Base-by-base conservation (phyloP, 37 sponge, comb jelly and placozoan species). In the Aphrocallistes beatrix region DNA sequence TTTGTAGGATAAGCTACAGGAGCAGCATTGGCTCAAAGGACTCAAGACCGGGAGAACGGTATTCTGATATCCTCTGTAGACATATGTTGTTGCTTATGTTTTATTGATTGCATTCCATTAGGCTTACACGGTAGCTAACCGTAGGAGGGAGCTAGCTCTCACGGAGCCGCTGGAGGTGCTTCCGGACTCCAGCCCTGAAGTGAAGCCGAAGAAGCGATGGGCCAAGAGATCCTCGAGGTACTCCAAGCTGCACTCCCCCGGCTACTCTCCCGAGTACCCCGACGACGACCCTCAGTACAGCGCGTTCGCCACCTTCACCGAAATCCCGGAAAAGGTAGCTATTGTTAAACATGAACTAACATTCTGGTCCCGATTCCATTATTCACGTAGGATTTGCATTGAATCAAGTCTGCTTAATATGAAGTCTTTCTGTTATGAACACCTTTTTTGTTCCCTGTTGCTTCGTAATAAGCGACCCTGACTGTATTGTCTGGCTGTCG, bases 61-160 rank as follows among this genome's bases (percentile, higher is more conserved):
- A 60, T 6, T 60, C 75, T 13, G n/a, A 6, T 60, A 21, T 60
- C 75, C 25, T 32, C 25, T 60, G 75, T 60, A 6, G 10, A 47
- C 17, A 47, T 17, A 47, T 13, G 17, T 47, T 21, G 17, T 47
- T 47, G 17, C 17, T 21, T 17, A 47, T 13, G 17, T 47, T 21
- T 21, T 47, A 21, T 47, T 42, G 13, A 42, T 42, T 6, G 34
- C 75, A 60, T 60, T 3, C 75, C 75, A 32, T 25, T 60, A 60
- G 75, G 75, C 75, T 13, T 60, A 60, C 75, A 60, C 75, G 75
- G 75, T 60, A 25, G 75, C 75, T 60, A 60, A 60, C 75, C 75
- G 75, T 6, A 3, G 75, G 34, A 60, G 75, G n/a, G 75, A 60
- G 75, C 75, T 60, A 6, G 75, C 75, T 25, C 10, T 60, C 1